Conservation (phyloP, 2,797 vertebrate species). For the Melanotaenia maccullochi region DNA sequence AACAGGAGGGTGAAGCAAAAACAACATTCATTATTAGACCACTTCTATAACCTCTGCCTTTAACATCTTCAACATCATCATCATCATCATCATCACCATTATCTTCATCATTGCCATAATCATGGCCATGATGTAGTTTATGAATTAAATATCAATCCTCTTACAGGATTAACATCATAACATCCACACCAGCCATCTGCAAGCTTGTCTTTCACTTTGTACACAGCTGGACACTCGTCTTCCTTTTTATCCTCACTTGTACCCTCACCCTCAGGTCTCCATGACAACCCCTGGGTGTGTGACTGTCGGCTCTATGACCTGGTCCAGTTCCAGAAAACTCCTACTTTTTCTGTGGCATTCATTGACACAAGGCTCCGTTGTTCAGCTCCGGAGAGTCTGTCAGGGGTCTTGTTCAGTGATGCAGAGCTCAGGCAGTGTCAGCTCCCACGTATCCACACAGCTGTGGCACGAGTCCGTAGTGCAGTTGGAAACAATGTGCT, state of each 20-base stretch:
- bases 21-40: conserved; percentile 38
- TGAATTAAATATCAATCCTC: conserved; percentile 81
- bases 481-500: conserved; percentile 91
- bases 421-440: conserved; percentile 91
- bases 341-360: conserved; percentile 88
- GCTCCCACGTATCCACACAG: conserved; percentile 88
- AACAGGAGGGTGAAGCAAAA: conserved; percentile 23
- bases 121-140: conserved; percentile 73
- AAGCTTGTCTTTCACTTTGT: conserved; percentile 55
- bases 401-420: conserved; percentile 92
- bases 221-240: conserved; percentile 55
- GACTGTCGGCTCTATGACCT: conserved; percentile 95
- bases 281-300: conserved; percentile 97
- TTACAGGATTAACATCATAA: conserved; percentile 75
- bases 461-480: conserved; percentile 88
- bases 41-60: conserved; percentile 8
- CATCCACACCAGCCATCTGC: conserved; percentile 75
- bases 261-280: conserved; percentile 85
- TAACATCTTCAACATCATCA: conserved; percentile 17
- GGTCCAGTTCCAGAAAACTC: conserved; percentile 90
- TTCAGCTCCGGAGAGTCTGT: conserved; percentile 88
- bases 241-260: conserved; percentile 48
- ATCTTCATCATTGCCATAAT: conserved; percentile 54
- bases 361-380: conserved; percentile 92
- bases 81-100: conserved; percentile 26